A percentile compares a stretch with the other conserved stretches of the same genome.
Conservation (phyloP, 1,140 invertebrate species). For the Drosophila lacteicornis region DNA sequence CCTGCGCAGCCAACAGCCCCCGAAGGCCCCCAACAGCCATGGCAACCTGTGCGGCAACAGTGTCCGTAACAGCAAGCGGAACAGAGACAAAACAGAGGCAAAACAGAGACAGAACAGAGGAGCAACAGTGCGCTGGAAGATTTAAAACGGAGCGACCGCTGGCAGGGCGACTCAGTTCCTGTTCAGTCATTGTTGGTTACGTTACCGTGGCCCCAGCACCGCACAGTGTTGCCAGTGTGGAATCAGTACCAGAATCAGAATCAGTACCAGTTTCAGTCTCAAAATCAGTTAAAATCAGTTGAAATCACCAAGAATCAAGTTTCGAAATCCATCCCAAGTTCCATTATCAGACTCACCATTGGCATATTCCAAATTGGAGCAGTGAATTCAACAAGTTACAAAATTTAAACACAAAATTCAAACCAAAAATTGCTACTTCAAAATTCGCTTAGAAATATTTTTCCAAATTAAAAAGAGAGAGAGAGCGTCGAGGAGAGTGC, state of each 20-base stretch:
- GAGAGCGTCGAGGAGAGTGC: constrained; percentile 8
- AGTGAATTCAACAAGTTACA: constrained; percentile 13
- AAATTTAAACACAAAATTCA: neutral
- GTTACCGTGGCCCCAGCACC: constrained; percentile 54
- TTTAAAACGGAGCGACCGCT: constrained; percentile 63
- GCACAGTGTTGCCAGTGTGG: constrained; percentile 32
- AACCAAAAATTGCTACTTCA: neutral
- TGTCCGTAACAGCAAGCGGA: constrained; percentile 14
- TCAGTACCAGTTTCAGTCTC: no score
- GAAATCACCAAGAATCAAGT: no score
- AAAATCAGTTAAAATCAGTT: no score
- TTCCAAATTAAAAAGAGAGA: constrained; percentile 2
- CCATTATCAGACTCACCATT: neutral
- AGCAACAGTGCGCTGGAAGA: constrained; percentile 41
- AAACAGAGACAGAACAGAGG: constrained; percentile 34
- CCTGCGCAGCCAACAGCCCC: neutral
- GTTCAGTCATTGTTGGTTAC: constrained; percentile 76
- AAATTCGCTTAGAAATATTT: neutral
- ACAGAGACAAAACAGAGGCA: neutral
- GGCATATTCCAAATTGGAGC: constrained; percentile 1
- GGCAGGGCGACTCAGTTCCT: constrained; percentile 67
- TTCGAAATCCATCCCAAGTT: no score
- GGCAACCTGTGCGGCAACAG: neutral
- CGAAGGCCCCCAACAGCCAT: neutral
- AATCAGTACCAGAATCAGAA: constrained; percentile 6